Conservation (phyloP, 1,140 invertebrate genomes). For the Dendrolimus kikuchii region DNA sequence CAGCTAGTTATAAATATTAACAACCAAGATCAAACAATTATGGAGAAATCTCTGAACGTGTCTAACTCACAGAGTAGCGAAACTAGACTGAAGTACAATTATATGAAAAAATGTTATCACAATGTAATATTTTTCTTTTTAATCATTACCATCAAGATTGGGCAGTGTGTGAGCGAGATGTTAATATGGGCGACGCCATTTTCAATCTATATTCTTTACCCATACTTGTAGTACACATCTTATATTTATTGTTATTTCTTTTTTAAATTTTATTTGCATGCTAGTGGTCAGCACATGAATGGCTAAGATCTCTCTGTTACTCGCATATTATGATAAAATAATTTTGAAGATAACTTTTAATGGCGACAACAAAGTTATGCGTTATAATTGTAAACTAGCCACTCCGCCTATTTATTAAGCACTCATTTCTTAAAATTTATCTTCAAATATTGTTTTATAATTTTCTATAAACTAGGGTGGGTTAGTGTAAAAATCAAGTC, state of each 20-base stretch:
- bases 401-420: conserved; percentile 10
- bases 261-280: conserved; percentile 36
- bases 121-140: no score
- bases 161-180: no score
- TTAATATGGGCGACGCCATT: no score
- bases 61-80: no score
- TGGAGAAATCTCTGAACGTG: no score
- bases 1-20: no score
- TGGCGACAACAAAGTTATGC: conserved; percentile 1
- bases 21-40: no score
- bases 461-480: not conserved
- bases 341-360: conserved; percentile 33
- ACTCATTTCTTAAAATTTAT: conserved; percentile 29
- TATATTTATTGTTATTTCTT: conserved; percentile 24
- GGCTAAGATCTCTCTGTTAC: conserved; percentile 2
- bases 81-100: no score
- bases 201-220: conserved; percentile 12
- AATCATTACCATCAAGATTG: no score
- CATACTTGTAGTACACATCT: conserved; percentile 30
- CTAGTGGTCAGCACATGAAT: conserved; percentile 19
- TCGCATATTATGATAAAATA: conserved; percentile 12
- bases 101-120: no score
- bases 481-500: conserved; percentile 17
- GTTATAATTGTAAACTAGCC: not conserved
- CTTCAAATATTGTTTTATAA: conserved; percentile 27